Evolutionary conservation across 2,113 vertebrate species (phyloP).

Genomic region (Elaphurus davidianus): DNA sequence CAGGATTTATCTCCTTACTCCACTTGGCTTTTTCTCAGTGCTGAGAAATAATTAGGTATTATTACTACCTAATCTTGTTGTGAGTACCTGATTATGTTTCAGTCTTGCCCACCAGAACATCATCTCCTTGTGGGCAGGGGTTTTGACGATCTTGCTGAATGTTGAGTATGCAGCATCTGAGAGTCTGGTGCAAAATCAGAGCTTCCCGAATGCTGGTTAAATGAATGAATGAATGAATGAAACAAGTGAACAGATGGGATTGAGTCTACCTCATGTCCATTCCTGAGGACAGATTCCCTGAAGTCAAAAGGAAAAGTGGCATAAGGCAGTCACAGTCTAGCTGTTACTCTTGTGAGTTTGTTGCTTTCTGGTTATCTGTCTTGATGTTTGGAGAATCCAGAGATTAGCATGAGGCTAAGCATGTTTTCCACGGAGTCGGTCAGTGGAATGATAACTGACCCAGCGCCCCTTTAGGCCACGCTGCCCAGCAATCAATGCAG

Average conservation of each 20-base stretch:
- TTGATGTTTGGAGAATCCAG: background rate
- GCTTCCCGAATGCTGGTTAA: background rate
- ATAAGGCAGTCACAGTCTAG: background rate
- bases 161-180: accelerated
- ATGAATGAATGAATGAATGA: background rate
- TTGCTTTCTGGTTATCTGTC: background rate
- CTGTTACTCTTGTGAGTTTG: accelerated
- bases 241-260: background rate
- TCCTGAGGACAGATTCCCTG: background rate
- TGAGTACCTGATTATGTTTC: background rate
- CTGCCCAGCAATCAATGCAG: background rate
- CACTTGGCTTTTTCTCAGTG: background rate
- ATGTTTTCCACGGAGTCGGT: background rate
- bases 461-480: background rate
- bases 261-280: background rate
- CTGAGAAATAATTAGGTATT: too few species aligned
- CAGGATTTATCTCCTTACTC: accelerated
- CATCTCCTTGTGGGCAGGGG: background rate
- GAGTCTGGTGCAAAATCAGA: background rate
- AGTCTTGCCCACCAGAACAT: background rate
- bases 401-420: background rate
- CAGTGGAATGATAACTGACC: background rate
- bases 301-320: background rate
- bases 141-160: background rate
- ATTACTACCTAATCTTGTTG: background rate